phyloP scores from a whole-genome alignment of 2,888 invertebrate genomes.

The Hypomecis atomaria region DNA sequence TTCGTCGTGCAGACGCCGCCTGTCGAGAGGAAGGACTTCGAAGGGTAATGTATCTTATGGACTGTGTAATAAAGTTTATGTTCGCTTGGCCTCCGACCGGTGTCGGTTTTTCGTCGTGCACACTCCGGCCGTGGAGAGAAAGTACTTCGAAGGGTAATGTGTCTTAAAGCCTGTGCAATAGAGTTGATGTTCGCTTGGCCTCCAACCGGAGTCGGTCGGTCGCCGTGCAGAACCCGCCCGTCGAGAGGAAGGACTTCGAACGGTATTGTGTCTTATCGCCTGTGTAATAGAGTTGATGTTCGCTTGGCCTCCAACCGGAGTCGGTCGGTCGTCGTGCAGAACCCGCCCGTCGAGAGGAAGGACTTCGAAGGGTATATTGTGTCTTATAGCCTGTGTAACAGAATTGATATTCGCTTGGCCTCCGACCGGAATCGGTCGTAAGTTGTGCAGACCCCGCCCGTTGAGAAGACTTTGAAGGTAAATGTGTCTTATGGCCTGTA shows the following conservation, averaged over 20 bases:
- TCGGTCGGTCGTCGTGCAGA: slow-evolving; percentile 88
- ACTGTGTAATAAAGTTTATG: too few relatives aligned
- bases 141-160: slow-evolving; percentile 72
- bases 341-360: slow-evolving; percentile 50
- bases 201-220: slow-evolving; percentile 91
- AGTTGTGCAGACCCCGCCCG: slow-evolving; percentile 79
- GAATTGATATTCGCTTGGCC: too few relatives aligned
- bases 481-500: background rate
- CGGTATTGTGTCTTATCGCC: slow-evolving; percentile 47
- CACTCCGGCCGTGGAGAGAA: slow-evolving; percentile 49
- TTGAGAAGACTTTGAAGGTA: slow-evolving; percentile 66
- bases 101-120: slow-evolving; percentile 90
- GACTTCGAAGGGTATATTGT: slow-evolving; percentile 74
- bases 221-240: slow-evolving; percentile 79
- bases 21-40: slow-evolving; percentile 68
- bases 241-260: slow-evolving; percentile 70
- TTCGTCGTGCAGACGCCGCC: slow-evolving; percentile 85
- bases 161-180: background rate
- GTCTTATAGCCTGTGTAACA: background rate
- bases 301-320: slow-evolving; percentile 89
- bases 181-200: too few relatives aligned
- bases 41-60: slow-evolving; percentile 51
- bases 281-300: too few relatives aligned
- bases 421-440: slow-evolving; percentile 91
- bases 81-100: slow-evolving; percentile 83